A percentile compares a stretch with the other conserved stretches of the same genome.
Evolutionary conservation across 2,113 vertebrate species (phyloP).

Genomic region (Mola mola): DNA sequence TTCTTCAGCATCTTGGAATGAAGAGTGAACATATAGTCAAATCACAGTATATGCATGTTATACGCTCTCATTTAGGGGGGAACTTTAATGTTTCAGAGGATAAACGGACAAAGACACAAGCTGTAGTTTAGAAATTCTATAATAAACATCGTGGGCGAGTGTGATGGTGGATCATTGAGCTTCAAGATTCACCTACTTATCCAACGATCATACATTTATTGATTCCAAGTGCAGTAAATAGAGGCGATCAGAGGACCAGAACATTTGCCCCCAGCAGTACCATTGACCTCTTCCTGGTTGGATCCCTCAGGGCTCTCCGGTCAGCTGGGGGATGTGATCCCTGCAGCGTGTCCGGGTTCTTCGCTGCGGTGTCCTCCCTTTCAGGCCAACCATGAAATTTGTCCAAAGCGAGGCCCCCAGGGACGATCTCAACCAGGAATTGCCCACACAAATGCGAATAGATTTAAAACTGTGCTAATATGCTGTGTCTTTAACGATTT

Average conservation of each 20-base stretch:
- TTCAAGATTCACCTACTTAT: background rate
- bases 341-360: constrained; percentile 42
- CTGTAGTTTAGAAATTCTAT: too few species aligned
- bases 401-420: background rate
- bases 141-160: too few species aligned
- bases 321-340: constrained; percentile 61
- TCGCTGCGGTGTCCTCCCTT: constrained; percentile 5
- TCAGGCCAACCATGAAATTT: constrained; percentile 10
- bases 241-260: background rate
- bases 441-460: too few species aligned
- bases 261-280: background rate
- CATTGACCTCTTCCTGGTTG: constrained; percentile 3
- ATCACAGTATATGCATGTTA: too few species aligned
- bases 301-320: background rate
- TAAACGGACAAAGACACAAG: too few species aligned
- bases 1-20: too few species aligned
- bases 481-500: too few species aligned
- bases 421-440: background rate
- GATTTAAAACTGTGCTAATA: too few species aligned
- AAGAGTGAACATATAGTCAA: too few species aligned
- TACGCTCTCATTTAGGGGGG: too few species aligned
- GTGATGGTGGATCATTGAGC: too few species aligned
- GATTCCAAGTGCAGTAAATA: background rate
- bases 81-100: too few species aligned
- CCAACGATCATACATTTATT: background rate